Conservation (phyloP, 37 sponge, comb jelly and placozoan genomes). For the Beroe ovata region DNA sequence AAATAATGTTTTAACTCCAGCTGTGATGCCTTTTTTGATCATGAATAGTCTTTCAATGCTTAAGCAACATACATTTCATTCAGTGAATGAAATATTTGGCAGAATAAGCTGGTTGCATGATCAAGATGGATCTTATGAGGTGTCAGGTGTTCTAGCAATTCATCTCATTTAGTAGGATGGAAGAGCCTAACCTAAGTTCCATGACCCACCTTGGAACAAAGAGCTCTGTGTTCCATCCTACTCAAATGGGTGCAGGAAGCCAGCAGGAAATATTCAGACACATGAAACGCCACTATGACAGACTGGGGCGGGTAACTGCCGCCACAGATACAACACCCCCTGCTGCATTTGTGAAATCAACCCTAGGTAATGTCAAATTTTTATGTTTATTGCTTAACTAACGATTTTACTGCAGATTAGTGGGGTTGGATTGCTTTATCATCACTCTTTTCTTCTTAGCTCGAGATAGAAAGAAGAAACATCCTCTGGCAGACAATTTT, state of each 20-base stretch:
- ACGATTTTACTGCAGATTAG: too few species aligned
- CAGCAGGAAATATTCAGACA: slow-evolving; percentile 63
- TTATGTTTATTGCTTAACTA: not conserved
- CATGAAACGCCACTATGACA: slow-evolving; percentile 67
- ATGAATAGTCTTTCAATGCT: too few species aligned
- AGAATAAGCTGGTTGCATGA: too few species aligned
- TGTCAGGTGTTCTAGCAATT: too few species aligned
- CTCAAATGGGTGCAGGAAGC: slow-evolving; percentile 25
- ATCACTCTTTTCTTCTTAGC: not conserved
- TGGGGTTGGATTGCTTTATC: too few species aligned
- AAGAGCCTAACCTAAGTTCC: not conserved
- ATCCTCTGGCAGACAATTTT: slow-evolving; percentile 3
- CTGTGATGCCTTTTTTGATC: too few species aligned
- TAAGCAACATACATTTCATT: too few species aligned
- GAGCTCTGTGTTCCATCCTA: slow-evolving; percentile 59
- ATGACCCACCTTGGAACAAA: slow-evolving; percentile 34
- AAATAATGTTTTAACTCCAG: too few species aligned
- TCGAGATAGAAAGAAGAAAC: slow-evolving; percentile 38
- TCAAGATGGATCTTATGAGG: too few species aligned
- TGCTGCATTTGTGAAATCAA: not conserved
- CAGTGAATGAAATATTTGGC: too few species aligned
- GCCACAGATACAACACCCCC: slow-evolving; percentile 51
- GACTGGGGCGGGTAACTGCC: slow-evolving; percentile 19
- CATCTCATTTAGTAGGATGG: not conserved
- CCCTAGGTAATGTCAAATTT: not conserved